These are phyloP conservation scores for Tragelaphus oryx DNA, from an alignment of 2,797 vertebrate species.

Conservation along the genomic window DNA sequence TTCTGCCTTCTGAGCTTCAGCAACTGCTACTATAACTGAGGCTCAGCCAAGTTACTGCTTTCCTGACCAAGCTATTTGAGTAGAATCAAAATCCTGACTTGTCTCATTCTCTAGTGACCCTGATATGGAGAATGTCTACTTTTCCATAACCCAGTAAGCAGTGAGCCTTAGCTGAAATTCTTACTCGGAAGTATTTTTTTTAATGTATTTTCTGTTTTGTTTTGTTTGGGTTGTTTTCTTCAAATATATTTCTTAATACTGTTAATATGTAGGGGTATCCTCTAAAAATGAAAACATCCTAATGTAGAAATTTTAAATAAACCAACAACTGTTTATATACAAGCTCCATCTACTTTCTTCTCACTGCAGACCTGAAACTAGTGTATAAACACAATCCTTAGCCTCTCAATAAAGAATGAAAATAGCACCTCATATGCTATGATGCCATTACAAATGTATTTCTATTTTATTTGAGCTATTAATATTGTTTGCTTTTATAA, in stretches of 20 bases:
- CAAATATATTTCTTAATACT: not conserved
- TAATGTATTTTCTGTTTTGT: not conserved
- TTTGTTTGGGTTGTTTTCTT: not conserved
- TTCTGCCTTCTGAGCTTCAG: not conserved
- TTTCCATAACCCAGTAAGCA: not conserved
- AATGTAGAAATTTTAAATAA: not conserved
- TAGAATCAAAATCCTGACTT: not conserved
- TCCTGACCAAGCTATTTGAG: not conserved
- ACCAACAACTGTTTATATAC: not conserved
- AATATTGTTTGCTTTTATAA: not conserved
- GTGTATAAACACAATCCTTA: not conserved
- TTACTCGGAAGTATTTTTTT: not conserved
- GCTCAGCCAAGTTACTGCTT: not conserved
- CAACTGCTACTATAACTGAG: not conserved
- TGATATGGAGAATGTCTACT: not conserved
- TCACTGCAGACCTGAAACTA: not conserved
- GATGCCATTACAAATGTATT: not conserved
- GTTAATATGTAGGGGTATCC: not conserved
- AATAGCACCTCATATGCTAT: not conserved
- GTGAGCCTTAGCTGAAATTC: not conserved
- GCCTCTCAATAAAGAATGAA: not conserved
- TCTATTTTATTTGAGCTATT: not conserved
- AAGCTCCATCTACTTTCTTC: not conserved
- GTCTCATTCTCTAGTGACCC: not conserved
- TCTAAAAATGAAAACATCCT: conserved; percentile 17